Evolutionary conservation across 2,888 invertebrate genomes (phyloP).

Genomic region (Clepsis dumicolana): DNA sequence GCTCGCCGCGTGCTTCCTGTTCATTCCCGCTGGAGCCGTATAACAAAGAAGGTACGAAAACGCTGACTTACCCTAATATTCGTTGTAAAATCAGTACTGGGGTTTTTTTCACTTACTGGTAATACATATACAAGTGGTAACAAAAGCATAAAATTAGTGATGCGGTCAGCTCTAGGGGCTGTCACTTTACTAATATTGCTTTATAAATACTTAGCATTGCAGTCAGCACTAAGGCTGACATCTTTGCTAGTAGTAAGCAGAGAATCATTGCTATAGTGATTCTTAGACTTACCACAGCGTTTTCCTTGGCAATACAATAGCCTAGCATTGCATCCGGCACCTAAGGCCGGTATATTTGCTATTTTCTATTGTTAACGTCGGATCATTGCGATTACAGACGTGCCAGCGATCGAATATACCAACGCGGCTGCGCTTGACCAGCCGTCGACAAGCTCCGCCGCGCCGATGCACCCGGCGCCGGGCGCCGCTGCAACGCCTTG

Average conservation of each 20-base stretch:
- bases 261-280: not conserved
- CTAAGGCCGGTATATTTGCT: not conserved
- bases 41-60: not conserved
- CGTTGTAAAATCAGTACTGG: constrained; percentile 11
- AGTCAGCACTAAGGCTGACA: constrained; percentile 3
- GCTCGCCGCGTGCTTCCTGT: not conserved
- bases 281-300: not conserved
- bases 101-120: too few species aligned
- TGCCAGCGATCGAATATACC: not conserved
- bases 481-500: too few species aligned
- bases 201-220: not conserved
- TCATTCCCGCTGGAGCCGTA: constrained; percentile 1
- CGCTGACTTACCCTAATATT: not conserved
- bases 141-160: too few species aligned
- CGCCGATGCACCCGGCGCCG: too few species aligned
- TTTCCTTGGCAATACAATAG: not conserved
- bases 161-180: constrained; percentile 7
- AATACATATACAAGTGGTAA: too few species aligned
- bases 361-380: not conserved
- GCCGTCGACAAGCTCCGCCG: not conserved
- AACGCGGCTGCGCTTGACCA: not conserved
- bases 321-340: not conserved
- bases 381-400: not conserved
- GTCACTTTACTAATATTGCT: constrained; percentile 9
- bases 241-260: not conserved